Evolutionary conservation across 1,140 invertebrate genomes (phyloP), one percentile per base, ranked within the genome.

Genomic region (Monochamus saltuarius): DNA sequence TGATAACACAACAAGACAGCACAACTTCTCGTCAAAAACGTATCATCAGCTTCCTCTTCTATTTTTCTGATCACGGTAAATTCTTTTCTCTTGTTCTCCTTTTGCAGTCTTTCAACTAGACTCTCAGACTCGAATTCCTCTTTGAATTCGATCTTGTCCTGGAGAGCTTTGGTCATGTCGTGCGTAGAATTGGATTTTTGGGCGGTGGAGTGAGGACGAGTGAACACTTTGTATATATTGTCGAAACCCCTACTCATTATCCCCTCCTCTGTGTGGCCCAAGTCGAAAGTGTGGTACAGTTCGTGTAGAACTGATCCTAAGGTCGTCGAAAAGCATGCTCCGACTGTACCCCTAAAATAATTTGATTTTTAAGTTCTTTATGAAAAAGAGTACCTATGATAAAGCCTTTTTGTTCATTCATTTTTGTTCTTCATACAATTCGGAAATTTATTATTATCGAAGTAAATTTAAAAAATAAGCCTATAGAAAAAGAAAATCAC

Each of bases 231-330:
- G 79, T 87, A 88, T 43, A 90, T 86, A 72, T 95, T 89, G 77
- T 97, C 93, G 77, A 97, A 97, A 11, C 94, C 94, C 70, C 92
- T 83, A 11, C 92, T 91, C 95, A 98, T 98, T 45, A 98, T 92
- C 7, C 95, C 95, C 64, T 89, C 84, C 64, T 85, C 82, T 0
- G 92, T 91, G 75, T 98, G 95, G 0, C 92, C 94, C 36, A 98
- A 83, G 78, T 97, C 93, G 76, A 98, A 95, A 1, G 91, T 94
- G 75, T 98, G 95, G 10, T 93, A 94, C 42, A 98, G 77, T 81
- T 98, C 95, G 79, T 98, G 95, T 29, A 95, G 86, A 7, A 93
- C 88, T n/a, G 94, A 91, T 4, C 95, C 95, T 34, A 98, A 77
- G 13, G 91, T 94, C 9, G 94, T 96, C 3, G 93, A 89, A 79